Percentiles rank a stretch among this genome's conserved stretches.
These are phyloP conservation scores for Melanotaenia nigrans DNA, from an alignment of 2,797 vertebrate genomes.

Conservation along the genomic window DNA sequence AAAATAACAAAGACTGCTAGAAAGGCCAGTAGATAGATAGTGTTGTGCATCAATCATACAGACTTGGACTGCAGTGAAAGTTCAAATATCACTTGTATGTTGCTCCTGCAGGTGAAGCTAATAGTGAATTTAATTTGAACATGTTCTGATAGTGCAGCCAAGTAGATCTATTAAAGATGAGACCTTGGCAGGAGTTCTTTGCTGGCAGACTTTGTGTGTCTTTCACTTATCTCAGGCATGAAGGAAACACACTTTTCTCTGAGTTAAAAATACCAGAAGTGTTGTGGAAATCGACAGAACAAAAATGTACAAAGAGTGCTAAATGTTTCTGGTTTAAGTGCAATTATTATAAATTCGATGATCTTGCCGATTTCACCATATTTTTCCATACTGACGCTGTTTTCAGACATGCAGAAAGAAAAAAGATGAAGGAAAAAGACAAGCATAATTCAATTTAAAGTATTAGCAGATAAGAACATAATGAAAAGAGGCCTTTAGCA, in stretches of 20 bases:
- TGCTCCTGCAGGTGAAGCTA: slow-evolving; percentile 43
- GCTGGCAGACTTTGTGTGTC: slow-evolving; percentile 38
- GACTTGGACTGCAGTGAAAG: slow-evolving; percentile 24
- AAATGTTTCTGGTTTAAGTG: slow-evolving; percentile 10
- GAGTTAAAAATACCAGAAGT: slow-evolving; percentile 17
- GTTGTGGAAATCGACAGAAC: slow-evolving; percentile 16
- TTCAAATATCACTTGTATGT: slow-evolving; percentile 54
- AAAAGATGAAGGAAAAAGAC: slow-evolving; percentile 8
- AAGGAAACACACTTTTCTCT: slow-evolving; percentile 20
- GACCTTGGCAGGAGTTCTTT: slow-evolving; percentile 60
- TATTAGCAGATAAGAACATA: neutral
- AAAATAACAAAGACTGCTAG: slow-evolving; percentile 26
- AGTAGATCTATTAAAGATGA: slow-evolving; percentile 73
- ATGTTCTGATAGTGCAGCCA: slow-evolving; percentile 50
- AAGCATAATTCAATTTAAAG: neutral
- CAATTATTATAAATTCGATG: slow-evolving; percentile 9
- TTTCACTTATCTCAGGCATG: slow-evolving; percentile 2
- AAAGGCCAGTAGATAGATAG: slow-evolving; percentile 40
- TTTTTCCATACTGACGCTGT: slow-evolving; percentile 27
- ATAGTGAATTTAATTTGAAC: slow-evolving; percentile 68
- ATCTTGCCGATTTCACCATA: slow-evolving; percentile 8
- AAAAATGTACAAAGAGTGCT: slow-evolving; percentile 5
- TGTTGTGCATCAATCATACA: slow-evolving; percentile 49
- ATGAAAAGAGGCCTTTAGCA: neutral
- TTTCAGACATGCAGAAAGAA: slow-evolving; percentile 29